Base-by-base conservation (phyloP, 2,797 vertebrate genomes). In the Pseudochromis fuscus region DNA sequence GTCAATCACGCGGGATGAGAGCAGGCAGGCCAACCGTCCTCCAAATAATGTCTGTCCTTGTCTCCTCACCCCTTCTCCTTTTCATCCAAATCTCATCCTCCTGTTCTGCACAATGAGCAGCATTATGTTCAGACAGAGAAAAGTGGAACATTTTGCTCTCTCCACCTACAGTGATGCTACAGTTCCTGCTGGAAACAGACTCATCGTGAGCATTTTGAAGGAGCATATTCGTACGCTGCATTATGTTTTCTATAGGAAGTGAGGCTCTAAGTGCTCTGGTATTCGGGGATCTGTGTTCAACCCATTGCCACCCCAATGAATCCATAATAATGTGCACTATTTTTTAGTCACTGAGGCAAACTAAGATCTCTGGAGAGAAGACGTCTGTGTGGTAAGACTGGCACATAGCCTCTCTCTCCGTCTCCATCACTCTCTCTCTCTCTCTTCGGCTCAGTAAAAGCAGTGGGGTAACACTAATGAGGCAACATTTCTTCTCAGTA, bases 381-480 rank as follows among this genome's bases (percentile, higher is more conserved):
- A 74, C 81, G 72, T 74, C 77, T 85, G 68, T 72, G 80, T 58
- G 67, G 62, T 62, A 49, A 81, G 77, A 84, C 60, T 80, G 87
- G 76, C 82, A 79, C 72, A 72, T 55, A 76, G 70, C 25, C 57
- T 60, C 38, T 10, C 40, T 44, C 40, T 44, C 40, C 19, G 18
- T 37, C 33, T 37, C 33, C 30, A 27, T 31, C 42, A 3, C 49
- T 42, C 67, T 44, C 25, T 12, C 49, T 23, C 31, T 19, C 35
- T 33, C 64, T 37, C 74, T 67, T 78, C 23, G 8, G 83, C 86
- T 87, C 73, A 55, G 85, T 89, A 81, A 88, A 88, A 88, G 86
- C 90, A 89, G 85, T 89, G 82, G 87, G 87, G 79, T 83, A 88
- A 90, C 88, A 87, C 88, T 91, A 93, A 93, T 91, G 90, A 93